Evolutionary conservation across 2,888 invertebrate genomes (phyloP).

Genomic region (Cantharis flavilabris): DNA sequence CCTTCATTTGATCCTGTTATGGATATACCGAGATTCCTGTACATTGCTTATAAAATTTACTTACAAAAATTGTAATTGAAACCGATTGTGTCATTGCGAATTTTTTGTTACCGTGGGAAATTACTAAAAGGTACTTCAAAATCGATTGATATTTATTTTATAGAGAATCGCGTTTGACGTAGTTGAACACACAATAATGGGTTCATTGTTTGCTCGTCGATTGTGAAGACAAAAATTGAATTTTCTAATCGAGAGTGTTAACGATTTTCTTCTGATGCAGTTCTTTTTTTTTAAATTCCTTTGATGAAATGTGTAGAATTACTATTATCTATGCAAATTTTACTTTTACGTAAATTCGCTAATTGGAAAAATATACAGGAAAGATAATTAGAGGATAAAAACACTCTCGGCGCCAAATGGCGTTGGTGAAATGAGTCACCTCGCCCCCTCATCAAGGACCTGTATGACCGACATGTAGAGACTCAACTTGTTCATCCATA

Average conservation of each 20-base stretch:
- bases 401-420: slow-evolving; percentile 31
- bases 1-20: slow-evolving; percentile 37
- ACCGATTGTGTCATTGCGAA: slow-evolving; percentile 29
- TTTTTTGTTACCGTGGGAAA: slow-evolving; percentile 36
- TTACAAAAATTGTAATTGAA: slow-evolving; percentile 41
- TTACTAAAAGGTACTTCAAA: slow-evolving; percentile 30
- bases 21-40: slow-evolving; percentile 37
- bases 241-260: not conserved
- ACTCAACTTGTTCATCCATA: slow-evolving; percentile 38
- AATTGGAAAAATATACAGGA: slow-evolving; percentile 22
- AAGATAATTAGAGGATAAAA: slow-evolving; percentile 29
- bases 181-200: not conserved
- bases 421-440: slow-evolving; percentile 35
- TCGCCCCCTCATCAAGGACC: slow-evolving; percentile 32
- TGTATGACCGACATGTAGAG: slow-evolving; percentile 41
- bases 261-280: not conserved
- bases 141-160: slow-evolving; percentile 4
- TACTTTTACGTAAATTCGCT: slow-evolving; percentile 6
- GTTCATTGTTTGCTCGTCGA: not conserved
- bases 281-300: not conserved
- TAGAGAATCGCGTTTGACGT: not conserved
- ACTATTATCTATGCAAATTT: not conserved
- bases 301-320: not conserved
- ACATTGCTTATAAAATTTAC: slow-evolving; percentile 41
- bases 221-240: not conserved